phyloP scores from a whole-genome alignment of 64 coral and sea anemone genomes.

The Stichodactyla helianthus region DNA sequence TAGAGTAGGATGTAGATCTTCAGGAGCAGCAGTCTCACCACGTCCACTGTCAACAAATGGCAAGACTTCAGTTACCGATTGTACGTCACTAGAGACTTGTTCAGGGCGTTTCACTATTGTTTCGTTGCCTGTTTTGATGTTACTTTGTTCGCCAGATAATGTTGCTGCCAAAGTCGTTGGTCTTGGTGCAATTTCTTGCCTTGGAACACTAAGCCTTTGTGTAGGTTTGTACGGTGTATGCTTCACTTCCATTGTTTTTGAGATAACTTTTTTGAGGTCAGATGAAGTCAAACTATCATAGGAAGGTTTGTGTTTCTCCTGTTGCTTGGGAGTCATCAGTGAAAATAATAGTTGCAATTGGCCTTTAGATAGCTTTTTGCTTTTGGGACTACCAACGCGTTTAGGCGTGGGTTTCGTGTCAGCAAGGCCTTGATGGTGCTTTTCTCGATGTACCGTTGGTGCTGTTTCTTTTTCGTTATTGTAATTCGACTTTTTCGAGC shows the following conservation, averaged over 20 bases:
- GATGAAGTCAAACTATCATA: neutral
- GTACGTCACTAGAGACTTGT: neutral
- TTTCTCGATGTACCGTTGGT: neutral
- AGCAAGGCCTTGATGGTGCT: neutral
- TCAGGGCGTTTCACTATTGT: neutral
- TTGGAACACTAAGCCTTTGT: constrained; percentile 23
- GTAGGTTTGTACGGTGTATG: neutral
- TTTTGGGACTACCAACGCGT: neutral
- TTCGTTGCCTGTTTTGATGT: neutral
- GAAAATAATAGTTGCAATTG: constrained; percentile 10
- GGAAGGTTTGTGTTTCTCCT: neutral
- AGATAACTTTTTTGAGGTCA: neutral
- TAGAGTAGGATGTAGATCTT: neutral
- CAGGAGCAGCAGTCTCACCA: neutral
- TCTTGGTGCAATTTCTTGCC: constrained; percentile 11
- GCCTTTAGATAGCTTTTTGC: neutral
- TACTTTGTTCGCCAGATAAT: neutral
- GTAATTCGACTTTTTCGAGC: neutral
- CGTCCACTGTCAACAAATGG: neutral
- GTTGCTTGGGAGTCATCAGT: constrained; percentile 6
- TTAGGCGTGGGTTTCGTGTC: neutral
- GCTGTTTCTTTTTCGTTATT: neutral
- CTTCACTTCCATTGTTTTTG: neutral
- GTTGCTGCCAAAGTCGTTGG: neutral
- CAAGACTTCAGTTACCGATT: neutral